Conservation (phyloP, 2,113 vertebrate species). For the Spea multiplicata region DNA sequence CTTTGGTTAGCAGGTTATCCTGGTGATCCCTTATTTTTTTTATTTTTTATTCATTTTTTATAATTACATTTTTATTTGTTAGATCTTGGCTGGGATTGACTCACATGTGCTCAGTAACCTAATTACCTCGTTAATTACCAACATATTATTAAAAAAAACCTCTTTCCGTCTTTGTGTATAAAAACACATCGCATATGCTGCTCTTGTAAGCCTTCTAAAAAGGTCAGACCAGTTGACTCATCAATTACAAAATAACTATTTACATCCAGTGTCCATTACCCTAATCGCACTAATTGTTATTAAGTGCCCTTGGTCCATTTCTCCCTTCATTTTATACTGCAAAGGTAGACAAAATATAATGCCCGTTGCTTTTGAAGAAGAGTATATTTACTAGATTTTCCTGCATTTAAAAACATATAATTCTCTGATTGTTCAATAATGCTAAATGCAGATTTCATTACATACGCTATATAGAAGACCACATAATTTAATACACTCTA, state of each 20-base stretch:
- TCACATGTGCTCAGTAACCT: background rate
- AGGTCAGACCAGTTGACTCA: too few relatives aligned
- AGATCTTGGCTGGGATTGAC: too few relatives aligned
- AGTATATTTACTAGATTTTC: conserved; percentile 7
- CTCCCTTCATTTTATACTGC: conserved; percentile 41
- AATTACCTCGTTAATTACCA: background rate
- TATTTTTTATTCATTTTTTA: too few relatives aligned
- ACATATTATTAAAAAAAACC: too few relatives aligned
- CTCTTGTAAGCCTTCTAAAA: too few relatives aligned
- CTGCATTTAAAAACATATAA: conserved; percentile 10
- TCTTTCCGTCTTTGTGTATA: too few relatives aligned
- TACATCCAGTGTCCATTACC: conserved; percentile 20
- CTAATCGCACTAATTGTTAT: conserved; percentile 50
- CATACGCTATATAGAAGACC: conserved; percentile 19
- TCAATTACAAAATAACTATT: too few relatives aligned
- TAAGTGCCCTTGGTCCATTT: conserved; percentile 48
- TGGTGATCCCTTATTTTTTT: too few relatives aligned
- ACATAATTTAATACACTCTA: conserved; percentile 12
- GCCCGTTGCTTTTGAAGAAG: background rate
- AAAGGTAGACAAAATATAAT: conserved; percentile 19
- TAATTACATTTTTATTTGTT: too few relatives aligned
- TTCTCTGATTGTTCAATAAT: conserved; percentile 22
- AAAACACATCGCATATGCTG: too few relatives aligned
- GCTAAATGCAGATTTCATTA: conserved; percentile 24
- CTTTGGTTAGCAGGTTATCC: too few relatives aligned